Evolutionary conservation across 2,888 invertebrate genomes (phyloP).

Genomic region (Chaitophorus viminalis): DNA sequence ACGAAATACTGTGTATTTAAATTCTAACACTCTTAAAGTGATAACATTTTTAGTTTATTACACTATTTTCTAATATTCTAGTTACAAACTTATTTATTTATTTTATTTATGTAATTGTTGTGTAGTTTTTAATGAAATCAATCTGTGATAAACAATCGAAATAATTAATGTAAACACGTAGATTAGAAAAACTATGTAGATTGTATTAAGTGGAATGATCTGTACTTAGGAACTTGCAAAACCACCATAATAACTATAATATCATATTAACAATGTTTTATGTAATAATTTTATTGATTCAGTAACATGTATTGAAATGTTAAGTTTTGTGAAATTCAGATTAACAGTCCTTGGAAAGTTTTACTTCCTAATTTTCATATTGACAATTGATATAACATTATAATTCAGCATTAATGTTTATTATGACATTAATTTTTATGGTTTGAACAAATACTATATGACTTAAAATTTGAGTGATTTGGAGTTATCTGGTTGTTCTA

Average conservation of each 20-base stretch:
- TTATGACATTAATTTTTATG: too few species aligned
- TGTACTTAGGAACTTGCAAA: not conserved
- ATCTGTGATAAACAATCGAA: constrained; percentile 47
- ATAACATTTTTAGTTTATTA: constrained; percentile 17
- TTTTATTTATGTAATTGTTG: constrained; percentile 24
- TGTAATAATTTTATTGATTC: not conserved
- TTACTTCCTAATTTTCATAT: not conserved
- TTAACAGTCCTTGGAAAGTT: not conserved
- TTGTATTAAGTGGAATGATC: not conserved
- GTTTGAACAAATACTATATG: too few species aligned
- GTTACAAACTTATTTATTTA: constrained; percentile 12
- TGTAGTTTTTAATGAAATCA: constrained; percentile 43
- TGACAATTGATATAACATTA: too few species aligned
- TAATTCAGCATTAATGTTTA: too few species aligned
- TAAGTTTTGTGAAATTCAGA: not conserved
- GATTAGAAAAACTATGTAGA: not conserved
- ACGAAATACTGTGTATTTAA: not conserved
- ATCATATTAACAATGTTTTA: not conserved
- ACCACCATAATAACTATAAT: not conserved
- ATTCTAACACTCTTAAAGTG: not conserved
- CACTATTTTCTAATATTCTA: constrained; percentile 2
- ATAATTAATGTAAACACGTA: not conserved
- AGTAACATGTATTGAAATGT: not conserved
- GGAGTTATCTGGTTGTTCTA: too few species aligned
- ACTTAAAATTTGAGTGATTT: too few species aligned